Evolutionary conservation across 2,888 invertebrate species (phyloP).

Genomic region (Melanchra persicariae): DNA sequence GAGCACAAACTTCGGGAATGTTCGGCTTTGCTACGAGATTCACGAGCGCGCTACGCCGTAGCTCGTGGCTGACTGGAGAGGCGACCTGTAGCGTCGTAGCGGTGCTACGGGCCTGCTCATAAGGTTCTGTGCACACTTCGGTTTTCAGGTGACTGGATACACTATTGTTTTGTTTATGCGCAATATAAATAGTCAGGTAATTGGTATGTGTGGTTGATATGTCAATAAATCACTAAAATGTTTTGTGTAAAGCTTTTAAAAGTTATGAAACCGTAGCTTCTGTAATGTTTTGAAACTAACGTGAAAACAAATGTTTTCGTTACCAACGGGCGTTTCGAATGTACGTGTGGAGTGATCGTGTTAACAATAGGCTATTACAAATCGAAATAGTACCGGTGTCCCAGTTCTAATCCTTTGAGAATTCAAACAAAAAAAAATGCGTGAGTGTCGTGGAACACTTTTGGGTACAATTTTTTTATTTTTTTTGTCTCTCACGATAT

Average conservation of each 20-base stretch:
- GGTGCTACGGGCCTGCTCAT: slow-evolving; percentile 59
- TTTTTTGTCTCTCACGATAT: too few species aligned
- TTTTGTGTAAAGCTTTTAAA: background rate
- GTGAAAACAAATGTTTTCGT: background rate
- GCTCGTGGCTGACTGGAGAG: slow-evolving; percentile 75
- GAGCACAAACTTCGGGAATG: slow-evolving; percentile 53
- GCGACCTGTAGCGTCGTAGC: slow-evolving; percentile 77
- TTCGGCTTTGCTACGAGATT: slow-evolving; percentile 51
- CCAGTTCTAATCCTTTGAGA: background rate
- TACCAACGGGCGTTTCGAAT: background rate
- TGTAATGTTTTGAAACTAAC: slow-evolving; percentile 1
- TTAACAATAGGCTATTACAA: background rate
- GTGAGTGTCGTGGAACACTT: too few species aligned
- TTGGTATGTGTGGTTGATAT: background rate
- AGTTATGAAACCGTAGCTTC: background rate
- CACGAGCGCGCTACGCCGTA: slow-evolving; percentile 78
- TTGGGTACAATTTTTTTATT: too few species aligned
- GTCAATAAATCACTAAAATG: background rate
- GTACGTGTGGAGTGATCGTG: background rate
- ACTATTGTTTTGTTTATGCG: slow-evolving; percentile 6
- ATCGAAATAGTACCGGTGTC: background rate
- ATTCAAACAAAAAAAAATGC: background rate
- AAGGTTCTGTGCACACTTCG: slow-evolving; percentile 47
- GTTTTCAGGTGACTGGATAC: background rate
- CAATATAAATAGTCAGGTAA: background rate